Conservation (phyloP, 1,140 invertebrate genomes). For the Liolophura sinensis region DNA sequence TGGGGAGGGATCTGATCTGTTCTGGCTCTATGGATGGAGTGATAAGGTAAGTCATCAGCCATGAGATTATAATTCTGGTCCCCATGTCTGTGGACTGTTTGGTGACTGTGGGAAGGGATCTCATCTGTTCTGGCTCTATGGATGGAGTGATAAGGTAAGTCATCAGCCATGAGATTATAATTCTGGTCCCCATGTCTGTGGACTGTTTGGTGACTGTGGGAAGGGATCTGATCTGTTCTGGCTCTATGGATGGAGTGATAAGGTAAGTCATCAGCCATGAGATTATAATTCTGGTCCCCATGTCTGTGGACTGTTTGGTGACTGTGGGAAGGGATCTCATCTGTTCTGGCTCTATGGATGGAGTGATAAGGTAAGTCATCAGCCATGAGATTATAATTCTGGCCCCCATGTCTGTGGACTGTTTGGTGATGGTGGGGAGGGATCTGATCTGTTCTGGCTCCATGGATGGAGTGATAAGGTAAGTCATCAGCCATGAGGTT, state of each 20-base stretch:
- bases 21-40: constrained; percentile 86
- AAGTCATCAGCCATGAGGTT: too few relatives aligned
- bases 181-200: constrained; percentile 76
- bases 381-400: too few relatives aligned
- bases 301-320: constrained; percentile 79
- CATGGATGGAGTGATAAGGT: constrained; percentile 83
- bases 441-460: constrained; percentile 83
- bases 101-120: constrained; percentile 82
- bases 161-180: too few relatives aligned
- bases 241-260: constrained; percentile 83
- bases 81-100: constrained; percentile 80
- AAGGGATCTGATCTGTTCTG: constrained; percentile 82
- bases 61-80: too few relatives aligned
- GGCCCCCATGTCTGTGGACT: constrained; percentile 77
- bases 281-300: too few relatives aligned
- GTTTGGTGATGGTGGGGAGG: constrained; percentile 83
- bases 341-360: constrained; percentile 85
- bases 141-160: constrained; percentile 78
- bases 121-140: constrained; percentile 82
- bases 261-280: constrained; percentile 66
- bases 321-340: constrained; percentile 85
- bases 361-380: constrained; percentile 70
- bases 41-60: constrained; percentile 69
- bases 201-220: constrained; percentile 83
- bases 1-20: constrained; percentile 83